Conservation (phyloP, 2,113 vertebrate species). For the Cyrtonyx montezumae region DNA sequence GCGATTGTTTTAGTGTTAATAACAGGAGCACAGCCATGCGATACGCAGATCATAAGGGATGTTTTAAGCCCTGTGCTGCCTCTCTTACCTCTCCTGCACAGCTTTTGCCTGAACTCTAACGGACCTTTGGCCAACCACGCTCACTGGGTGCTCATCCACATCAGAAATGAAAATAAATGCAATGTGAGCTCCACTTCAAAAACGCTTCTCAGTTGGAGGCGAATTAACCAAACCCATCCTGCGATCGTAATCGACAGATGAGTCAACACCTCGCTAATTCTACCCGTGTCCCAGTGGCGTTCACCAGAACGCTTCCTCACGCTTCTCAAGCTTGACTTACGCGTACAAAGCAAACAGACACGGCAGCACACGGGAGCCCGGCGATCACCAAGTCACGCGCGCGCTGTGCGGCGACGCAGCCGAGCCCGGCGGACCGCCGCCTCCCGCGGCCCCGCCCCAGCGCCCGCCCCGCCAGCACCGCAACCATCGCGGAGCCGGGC, state of each 20-base stretch:
- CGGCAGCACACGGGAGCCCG: too few species aligned
- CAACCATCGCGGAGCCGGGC: not conserved
- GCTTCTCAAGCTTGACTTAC: not conserved
- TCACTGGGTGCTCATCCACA: conserved; percentile 26
- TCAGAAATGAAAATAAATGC: not conserved
- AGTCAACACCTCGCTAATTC: not conserved
- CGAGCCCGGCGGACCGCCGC: too few species aligned
- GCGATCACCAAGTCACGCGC: too few species aligned
- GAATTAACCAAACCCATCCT: not conserved
- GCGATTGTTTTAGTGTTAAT: not conserved
- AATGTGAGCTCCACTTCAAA: not conserved
- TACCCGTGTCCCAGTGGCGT: not conserved
- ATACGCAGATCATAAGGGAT: not conserved
- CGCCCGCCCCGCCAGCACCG: not conserved
- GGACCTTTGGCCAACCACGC: not conserved
- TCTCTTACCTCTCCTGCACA: not conserved
- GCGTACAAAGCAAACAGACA: too few species aligned
- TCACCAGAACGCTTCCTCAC: not conserved
- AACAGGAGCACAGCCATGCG: not conserved
- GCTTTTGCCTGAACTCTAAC: not conserved
- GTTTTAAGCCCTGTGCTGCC: not conserved
- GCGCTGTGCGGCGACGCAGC: too few species aligned
- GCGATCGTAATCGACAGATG: not conserved
- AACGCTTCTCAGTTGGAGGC: not conserved
- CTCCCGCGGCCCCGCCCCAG: too few species aligned